Conservation (phyloP, 2,113 vertebrate species). For the Heterocephalus glaber region DNA sequence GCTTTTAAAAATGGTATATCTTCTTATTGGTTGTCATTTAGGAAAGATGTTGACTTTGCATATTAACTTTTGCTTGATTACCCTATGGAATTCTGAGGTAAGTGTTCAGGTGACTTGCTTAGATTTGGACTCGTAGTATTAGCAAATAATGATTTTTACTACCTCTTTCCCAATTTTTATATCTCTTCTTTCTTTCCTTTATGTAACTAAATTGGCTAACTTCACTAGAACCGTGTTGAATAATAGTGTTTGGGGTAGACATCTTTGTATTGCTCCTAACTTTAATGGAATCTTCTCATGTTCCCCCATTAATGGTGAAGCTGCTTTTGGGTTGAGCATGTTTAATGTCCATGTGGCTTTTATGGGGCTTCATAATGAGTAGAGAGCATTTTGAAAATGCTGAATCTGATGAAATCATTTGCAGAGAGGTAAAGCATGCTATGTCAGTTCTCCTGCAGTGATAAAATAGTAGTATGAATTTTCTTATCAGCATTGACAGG, state of each 20-base stretch:
- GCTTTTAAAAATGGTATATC: not conserved
- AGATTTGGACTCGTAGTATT: not conserved
- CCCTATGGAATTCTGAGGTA: not conserved
- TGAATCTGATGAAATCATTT: not conserved
- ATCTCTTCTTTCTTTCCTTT: not conserved
- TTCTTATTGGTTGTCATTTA: not conserved
- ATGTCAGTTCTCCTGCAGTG: not conserved
- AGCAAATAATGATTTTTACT: constrained; percentile 30
- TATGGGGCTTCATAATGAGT: not conserved
- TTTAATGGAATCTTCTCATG: not conserved
- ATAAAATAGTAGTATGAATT: constrained; percentile 39
- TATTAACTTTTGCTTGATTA: not conserved
- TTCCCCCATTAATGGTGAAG: not conserved
- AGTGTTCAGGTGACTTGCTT: not conserved
- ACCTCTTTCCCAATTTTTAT: not conserved
- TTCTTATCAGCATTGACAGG: constrained; percentile 20
- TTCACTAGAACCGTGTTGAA: not conserved
- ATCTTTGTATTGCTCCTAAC: not conserved
- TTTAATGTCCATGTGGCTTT: not conserved
- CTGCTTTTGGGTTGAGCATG: not conserved
- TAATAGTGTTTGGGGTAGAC: not conserved
- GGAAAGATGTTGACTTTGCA: not conserved
- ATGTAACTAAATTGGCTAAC: not conserved
- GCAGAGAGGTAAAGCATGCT: not conserved
- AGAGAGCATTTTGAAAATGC: constrained; percentile 34